Conservation (phyloP, 2,888 invertebrate species). For the Xestoiulus laeticollis region DNA sequence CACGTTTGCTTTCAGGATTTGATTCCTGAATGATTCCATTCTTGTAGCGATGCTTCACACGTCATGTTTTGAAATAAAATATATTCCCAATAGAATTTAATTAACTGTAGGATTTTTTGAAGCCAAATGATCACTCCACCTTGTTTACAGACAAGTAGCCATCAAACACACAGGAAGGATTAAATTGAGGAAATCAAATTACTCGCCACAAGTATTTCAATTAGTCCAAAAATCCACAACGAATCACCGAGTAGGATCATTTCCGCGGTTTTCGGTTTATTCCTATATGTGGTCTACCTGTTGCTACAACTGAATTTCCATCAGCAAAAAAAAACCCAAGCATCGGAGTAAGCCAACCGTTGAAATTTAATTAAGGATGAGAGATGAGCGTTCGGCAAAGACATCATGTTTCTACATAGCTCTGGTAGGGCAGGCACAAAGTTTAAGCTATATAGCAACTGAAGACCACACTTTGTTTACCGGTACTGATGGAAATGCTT, state of each 20-base stretch:
- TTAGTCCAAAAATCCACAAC: neutral
- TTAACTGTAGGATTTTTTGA: too few species aligned
- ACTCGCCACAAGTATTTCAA: neutral
- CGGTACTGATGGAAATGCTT: neutral
- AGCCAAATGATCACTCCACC: too few species aligned
- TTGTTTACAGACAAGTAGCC: too few species aligned
- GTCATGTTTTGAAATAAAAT: too few species aligned
- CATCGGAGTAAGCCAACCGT: neutral
- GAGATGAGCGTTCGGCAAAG: neutral
- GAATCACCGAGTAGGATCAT: neutral
- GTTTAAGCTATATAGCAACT: neutral
- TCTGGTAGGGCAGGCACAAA: neutral
- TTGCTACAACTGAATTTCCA: neutral
- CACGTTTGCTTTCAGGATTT: too few species aligned
- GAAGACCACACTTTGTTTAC: constrained; percentile 14
- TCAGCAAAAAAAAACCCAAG: neutral
- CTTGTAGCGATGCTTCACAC: too few species aligned
- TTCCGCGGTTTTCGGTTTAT: neutral
- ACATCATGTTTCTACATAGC: neutral
- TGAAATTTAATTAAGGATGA: constrained; percentile 15
- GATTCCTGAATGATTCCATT: too few species aligned
- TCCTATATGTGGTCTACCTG: neutral
- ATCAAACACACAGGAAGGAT: too few species aligned
- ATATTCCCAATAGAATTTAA: too few species aligned
- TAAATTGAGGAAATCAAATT: neutral